Percentiles rank a stretch among this genome's conserved stretches.
Evolutionary conservation across 1,140 invertebrate genomes (phyloP).

Genomic region (Leptinotarsa undecemlineata): DNA sequence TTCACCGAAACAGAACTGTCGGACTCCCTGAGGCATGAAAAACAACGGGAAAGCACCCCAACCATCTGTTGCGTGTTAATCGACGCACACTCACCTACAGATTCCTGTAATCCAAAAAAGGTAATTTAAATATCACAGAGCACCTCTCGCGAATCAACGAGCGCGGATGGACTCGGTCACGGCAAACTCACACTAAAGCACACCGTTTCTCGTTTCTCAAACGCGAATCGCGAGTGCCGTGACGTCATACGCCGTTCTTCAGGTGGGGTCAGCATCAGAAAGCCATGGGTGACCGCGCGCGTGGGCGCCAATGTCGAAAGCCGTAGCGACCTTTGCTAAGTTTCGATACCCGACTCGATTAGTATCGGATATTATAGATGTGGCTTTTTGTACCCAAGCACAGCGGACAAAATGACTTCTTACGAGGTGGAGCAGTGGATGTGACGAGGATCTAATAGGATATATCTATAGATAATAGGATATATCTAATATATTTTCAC

Average conservation of each 20-base stretch:
- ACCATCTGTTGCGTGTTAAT: background rate
- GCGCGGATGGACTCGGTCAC: background rate
- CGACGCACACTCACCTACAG: conserved; percentile 1
- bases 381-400: too few species aligned
- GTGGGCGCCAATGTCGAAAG: too few species aligned
- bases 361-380: too few species aligned
- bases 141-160: background rate
- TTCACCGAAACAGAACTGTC: background rate
- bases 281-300: too few species aligned
- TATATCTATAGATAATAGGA: too few species aligned
- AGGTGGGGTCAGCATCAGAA: background rate
- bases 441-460: too few species aligned
- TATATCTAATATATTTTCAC: too few species aligned
- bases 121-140: background rate
- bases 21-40: background rate
- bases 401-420: too few species aligned
- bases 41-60: background rate
- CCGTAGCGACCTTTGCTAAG: too few species aligned
- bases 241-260: background rate
- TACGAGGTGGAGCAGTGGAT: too few species aligned
- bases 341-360: too few species aligned
- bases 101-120: conserved; percentile 4
- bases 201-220: conserved; percentile 1
- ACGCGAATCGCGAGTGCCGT: background rate
- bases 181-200: background rate